Base-by-base conservation (phyloP, 2,888 invertebrate species). In the Meiosimyza decipiens region DNA sequence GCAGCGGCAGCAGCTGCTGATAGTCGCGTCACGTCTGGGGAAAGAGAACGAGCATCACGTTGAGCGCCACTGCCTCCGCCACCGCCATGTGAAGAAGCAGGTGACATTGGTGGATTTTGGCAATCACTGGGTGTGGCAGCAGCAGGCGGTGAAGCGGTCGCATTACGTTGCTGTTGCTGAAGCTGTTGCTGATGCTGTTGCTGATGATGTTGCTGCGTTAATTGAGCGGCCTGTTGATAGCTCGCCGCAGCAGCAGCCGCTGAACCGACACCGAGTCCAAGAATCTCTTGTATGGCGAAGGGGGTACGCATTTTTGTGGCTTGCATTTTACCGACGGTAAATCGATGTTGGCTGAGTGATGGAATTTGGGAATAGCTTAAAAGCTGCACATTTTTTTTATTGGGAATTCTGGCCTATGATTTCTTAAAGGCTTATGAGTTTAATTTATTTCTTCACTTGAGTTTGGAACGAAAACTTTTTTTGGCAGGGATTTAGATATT, bases 301-400 rank as follows among this genome's bases (percentile, higher is more conserved):
- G 86, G 86, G 6, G 86, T 87, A 9, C 86, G 84, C 86, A 87
- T 85, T 85, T 87, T 87, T 68, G 87, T 87, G 50, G 86, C 87
- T 78, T 87, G 87, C 86, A 87, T 87, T 80, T 76, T 74, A 73
- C 75, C 77, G 77, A 59, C 77, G 76, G 78, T 55, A 64, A 70
- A 66, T n/a, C 15, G 55, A 52, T n/a, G 28, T 33, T 16, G n/a
- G 40, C 40, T 40, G 40, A 40, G 40, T 40, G 40, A n/a, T 60
- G 40, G 40, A 9, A 1, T 7, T 40, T 40, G 6, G 40, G 40
- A 40, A 2, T 2, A 9, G 6, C 9, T 40, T 40, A 28, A 28
- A 28, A 28, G 40, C 40, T 40, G 2, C 6, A 9, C 40, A 40
- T 40, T 40, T 40, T 40, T 40, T 6, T 40, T 9, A 7, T 40